These are phyloP conservation scores for Epinotia demarniana DNA, from an alignment of 2,888 invertebrate genomes.

Conservation along the genomic window DNA sequence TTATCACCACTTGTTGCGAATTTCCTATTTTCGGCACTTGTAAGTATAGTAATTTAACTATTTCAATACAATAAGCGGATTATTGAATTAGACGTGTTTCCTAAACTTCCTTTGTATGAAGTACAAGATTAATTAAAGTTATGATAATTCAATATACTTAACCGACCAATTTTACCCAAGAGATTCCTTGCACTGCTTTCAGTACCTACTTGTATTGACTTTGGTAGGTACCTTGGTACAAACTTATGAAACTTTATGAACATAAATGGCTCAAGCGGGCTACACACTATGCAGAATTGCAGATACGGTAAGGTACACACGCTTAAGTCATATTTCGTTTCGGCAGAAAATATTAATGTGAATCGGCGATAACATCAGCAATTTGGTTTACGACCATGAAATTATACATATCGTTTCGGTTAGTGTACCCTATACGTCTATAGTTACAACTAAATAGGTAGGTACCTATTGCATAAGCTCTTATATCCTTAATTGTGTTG, in stretches of 20 bases:
- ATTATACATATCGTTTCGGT: conserved; percentile 12
- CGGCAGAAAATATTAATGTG: neutral
- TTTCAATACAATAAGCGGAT: too few relatives aligned
- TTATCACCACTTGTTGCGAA: too few relatives aligned
- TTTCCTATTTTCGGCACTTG: too few relatives aligned
- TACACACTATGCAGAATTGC: too few relatives aligned
- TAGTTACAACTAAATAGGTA: conserved; percentile 1
- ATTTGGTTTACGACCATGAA: conserved; percentile 26
- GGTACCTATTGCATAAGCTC: neutral
- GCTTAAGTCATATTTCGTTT: conserved; percentile 10
- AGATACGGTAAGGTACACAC: too few relatives aligned
- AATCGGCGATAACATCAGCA: conserved; percentile 32
- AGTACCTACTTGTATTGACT: neutral
- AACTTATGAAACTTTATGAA: conserved; percentile 8
- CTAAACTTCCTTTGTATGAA: too few relatives aligned
- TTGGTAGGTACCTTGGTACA: neutral
- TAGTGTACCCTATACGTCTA: neutral
- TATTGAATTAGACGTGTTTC: too few relatives aligned
- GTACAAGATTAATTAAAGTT: too few relatives aligned
- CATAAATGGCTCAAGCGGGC: neutral
- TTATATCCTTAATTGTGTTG: neutral
- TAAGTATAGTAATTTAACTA: too few relatives aligned
- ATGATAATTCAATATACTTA: too few relatives aligned
- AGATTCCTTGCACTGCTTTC: neutral
- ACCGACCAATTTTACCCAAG: too few relatives aligned